Conservation (phyloP, 2,113 vertebrate genomes). For the Hemiscyllium ocellatum region DNA sequence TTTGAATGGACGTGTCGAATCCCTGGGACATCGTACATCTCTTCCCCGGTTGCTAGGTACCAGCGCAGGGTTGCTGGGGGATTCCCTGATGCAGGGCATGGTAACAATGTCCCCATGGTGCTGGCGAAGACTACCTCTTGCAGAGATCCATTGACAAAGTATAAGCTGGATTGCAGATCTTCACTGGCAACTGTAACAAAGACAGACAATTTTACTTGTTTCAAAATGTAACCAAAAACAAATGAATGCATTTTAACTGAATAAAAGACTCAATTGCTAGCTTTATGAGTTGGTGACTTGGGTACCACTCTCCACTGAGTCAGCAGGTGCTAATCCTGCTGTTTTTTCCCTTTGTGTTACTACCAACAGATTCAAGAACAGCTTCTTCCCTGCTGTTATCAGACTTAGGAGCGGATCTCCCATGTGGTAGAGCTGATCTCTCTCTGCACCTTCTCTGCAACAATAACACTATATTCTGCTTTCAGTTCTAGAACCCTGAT, state of each 20-base stretch:
- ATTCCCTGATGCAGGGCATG: conserved; percentile 93
- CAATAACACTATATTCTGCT: too few species aligned
- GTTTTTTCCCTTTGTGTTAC: too few species aligned
- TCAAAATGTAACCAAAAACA: neutral
- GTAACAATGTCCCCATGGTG: conserved; percentile 94
- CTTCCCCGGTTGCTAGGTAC: conserved; percentile 96
- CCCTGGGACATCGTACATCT: conserved; percentile 98
- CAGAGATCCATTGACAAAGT: conserved; percentile 99
- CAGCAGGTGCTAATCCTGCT: too few species aligned
- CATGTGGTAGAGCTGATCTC: too few species aligned
- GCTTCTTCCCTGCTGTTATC: too few species aligned
- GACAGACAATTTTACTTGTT: neutral
- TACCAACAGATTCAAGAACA: too few species aligned
- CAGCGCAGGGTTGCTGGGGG: conserved; percentile 90
- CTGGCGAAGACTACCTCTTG: conserved; percentile 99
- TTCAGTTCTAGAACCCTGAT: too few species aligned
- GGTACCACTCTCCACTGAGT: neutral
- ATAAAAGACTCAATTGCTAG: neutral
- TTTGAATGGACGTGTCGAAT: conserved; percentile 98
- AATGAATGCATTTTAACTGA: too few species aligned
- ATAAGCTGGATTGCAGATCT: conserved; percentile 95
- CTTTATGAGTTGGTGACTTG: neutral
- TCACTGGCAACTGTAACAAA: conserved; percentile 85
- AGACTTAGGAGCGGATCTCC: too few species aligned
- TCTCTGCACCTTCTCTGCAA: too few species aligned